Percentiles rank a stretch among this genome's conserved stretches.
phyloP scores from a whole-genome alignment of 2,888 invertebrate genomes.

The Apotomis turbidana region DNA sequence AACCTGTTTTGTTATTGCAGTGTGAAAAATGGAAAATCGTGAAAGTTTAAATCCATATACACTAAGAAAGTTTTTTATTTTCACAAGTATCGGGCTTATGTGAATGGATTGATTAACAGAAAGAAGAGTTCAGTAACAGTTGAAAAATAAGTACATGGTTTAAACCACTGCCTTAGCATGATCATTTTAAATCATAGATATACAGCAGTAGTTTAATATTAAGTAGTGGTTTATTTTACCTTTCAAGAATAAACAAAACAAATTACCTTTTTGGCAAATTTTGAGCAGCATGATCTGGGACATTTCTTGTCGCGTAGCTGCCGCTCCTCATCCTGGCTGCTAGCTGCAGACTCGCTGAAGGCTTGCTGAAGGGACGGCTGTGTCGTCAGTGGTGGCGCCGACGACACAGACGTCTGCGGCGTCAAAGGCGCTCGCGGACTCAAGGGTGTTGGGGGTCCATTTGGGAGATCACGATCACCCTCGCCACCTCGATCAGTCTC shows the following conservation, averaged over 20 bases:
- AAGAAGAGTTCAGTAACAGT: too few relatives aligned
- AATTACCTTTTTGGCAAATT: slow-evolving; percentile 90
- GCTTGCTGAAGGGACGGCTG: slow-evolving; percentile 80
- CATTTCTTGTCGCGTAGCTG: slow-evolving; percentile 82
- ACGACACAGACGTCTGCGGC: slow-evolving; percentile 78
- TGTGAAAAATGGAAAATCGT: too few relatives aligned
- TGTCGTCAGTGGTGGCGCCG: slow-evolving; percentile 75
- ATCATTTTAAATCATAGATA: too few relatives aligned
- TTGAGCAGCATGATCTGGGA: slow-evolving; percentile 91
- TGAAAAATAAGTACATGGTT: too few relatives aligned
- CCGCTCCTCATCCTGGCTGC: slow-evolving; percentile 86
- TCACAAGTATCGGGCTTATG: too few relatives aligned
- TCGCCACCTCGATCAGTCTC: slow-evolving; percentile 69
- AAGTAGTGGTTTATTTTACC: too few relatives aligned
- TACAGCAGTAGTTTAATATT: too few relatives aligned
- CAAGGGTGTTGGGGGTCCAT: slow-evolving; percentile 77
- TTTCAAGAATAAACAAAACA: background rate
- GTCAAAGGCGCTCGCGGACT: slow-evolving; percentile 77
- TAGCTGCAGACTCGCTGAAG: slow-evolving; percentile 81
- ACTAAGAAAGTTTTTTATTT: too few relatives aligned
- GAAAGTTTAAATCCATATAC: too few relatives aligned
- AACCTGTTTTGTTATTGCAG: too few relatives aligned
- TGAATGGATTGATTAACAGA: too few relatives aligned
- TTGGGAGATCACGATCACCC: slow-evolving; percentile 70
- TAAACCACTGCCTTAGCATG: too few relatives aligned